Conservation (phyloP, 2,888 invertebrate genomes). For the Gymnoscelis rufifasciata region DNA sequence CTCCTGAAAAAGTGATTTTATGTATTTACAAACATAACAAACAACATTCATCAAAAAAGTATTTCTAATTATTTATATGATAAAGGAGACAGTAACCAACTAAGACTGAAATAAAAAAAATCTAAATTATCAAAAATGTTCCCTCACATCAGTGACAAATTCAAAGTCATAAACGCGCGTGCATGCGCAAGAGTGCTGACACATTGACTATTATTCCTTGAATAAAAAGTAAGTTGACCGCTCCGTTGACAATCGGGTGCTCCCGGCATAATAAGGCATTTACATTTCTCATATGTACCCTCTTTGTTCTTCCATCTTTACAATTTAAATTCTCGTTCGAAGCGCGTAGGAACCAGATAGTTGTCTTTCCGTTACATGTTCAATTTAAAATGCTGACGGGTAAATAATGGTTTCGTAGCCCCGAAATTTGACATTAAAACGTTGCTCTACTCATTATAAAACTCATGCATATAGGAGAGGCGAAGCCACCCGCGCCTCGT, state of each 20-base stretch:
- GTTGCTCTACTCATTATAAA: conserved; percentile 53
- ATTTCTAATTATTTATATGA: too few species aligned
- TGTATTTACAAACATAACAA: too few species aligned
- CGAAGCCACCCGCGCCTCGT: conserved; percentile 51
- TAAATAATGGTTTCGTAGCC: conserved; percentile 44
- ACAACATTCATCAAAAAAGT: too few species aligned
- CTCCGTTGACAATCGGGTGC: conserved; percentile 54
- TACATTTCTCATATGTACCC: conserved; percentile 51
- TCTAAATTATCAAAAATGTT: too few species aligned
- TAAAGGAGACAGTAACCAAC: too few species aligned
- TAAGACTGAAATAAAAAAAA: too few species aligned
- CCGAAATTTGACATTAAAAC: conserved; percentile 45
- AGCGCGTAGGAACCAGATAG: conserved; percentile 22
- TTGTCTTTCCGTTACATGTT: conserved; percentile 34
- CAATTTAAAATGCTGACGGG: conserved; percentile 52
- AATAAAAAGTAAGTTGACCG: conserved; percentile 59
- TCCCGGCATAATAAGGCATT: conserved; percentile 56
- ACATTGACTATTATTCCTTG: conserved; percentile 55
- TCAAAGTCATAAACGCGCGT: conserved; percentile 33
- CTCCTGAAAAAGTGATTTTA: too few species aligned
- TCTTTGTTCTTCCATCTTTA: conserved; percentile 40
- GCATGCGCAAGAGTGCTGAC: conserved; percentile 44
- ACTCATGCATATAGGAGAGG: conserved; percentile 56
- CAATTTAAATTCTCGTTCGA: conserved; percentile 39
- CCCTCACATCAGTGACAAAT: conserved; percentile 32